Conservation (phyloP, 2,797 vertebrate species). For the Avahi laniger region DNA sequence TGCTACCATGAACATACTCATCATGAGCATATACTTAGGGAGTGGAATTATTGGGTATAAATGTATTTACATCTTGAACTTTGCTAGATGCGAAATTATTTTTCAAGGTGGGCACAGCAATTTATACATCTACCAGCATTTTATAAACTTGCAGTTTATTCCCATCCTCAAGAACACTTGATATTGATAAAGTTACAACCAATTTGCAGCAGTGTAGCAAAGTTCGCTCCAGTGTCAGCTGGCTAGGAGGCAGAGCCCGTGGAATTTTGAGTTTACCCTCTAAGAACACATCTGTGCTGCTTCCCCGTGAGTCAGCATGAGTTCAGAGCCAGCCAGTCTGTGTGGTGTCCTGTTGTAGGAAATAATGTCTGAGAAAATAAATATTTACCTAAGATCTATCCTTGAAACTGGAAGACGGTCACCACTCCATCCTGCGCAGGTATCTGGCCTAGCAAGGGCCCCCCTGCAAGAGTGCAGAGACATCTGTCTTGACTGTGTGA, state of each 20-base stretch:
- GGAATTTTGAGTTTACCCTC: constrained; percentile 1
- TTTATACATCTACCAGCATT: not conserved
- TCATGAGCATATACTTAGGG: not conserved
- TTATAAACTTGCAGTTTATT: not conserved
- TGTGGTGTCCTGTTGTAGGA: not conserved
- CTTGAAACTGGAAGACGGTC: not conserved
- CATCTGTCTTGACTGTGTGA: not conserved
- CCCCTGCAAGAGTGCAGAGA: not conserved
- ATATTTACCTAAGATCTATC: not conserved
- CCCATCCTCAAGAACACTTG: not conserved
- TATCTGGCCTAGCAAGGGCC: not conserved
- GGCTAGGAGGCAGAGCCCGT: not conserved
- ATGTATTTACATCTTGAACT: not conserved
- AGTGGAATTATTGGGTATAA: not conserved
- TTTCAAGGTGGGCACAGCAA: not conserved
- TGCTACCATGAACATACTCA: not conserved
- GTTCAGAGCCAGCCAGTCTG: not conserved
- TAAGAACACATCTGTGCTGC: not conserved
- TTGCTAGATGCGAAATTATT: not conserved
- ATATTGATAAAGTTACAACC: not conserved
- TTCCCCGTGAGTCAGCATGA: not conserved
- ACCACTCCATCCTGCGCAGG: not conserved
- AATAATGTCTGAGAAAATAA: not conserved
- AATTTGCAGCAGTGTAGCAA: not conserved
- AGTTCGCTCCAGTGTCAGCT: not conserved